A percentile compares a stretch with the other conserved stretches of the same genome.
phyloP scores from a whole-genome alignment of 2,888 invertebrate species.

The Chrysolina haemoptera region DNA sequence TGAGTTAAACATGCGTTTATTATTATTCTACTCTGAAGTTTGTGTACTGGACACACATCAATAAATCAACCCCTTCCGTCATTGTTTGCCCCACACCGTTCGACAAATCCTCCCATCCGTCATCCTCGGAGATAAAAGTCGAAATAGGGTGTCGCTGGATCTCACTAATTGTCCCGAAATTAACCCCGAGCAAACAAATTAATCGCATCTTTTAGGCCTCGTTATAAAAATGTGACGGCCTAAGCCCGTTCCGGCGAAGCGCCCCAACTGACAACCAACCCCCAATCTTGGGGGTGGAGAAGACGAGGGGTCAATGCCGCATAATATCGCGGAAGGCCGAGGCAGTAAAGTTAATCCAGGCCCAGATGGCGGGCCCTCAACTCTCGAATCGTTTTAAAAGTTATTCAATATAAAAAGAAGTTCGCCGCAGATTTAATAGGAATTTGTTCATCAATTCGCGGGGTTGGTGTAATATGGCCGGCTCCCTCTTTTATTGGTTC shows the following conservation, averaged over 20 bases:
- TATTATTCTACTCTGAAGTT: no score
- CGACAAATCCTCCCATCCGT: conserved; percentile 36
- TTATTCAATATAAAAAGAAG: conserved; percentile 71
- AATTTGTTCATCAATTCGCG: conserved; percentile 72
- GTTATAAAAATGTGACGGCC: conserved; percentile 67
- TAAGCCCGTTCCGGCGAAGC: conserved; percentile 54
- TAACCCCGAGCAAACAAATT: conserved; percentile 68
- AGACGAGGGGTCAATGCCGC: conserved; percentile 36
- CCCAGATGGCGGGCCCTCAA: conserved; percentile 68
- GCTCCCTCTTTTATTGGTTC: conserved; percentile 61
- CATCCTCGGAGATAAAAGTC: conserved; percentile 46
- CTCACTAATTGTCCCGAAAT: conserved; percentile 68
- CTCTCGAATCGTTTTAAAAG: conserved; percentile 69
- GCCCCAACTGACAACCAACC: conserved; percentile 5
- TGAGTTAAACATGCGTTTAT: no score
- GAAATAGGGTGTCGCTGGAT: conserved; percentile 55
- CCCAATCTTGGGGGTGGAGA: conserved; percentile 33
- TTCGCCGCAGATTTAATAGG: conserved; percentile 70
- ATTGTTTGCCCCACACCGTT: neutral
- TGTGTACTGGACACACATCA: neutral
- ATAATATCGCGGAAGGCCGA: conserved; percentile 49
- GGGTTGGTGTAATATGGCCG: conserved; percentile 63
- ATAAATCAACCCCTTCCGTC: conserved; percentile 3
- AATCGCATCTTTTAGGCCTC: conserved; percentile 65
- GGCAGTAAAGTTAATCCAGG: conserved; percentile 69